Evolutionary conservation across 2,797 vertebrate genomes (phyloP).

Genomic region (Potorous gilbertii): DNA sequence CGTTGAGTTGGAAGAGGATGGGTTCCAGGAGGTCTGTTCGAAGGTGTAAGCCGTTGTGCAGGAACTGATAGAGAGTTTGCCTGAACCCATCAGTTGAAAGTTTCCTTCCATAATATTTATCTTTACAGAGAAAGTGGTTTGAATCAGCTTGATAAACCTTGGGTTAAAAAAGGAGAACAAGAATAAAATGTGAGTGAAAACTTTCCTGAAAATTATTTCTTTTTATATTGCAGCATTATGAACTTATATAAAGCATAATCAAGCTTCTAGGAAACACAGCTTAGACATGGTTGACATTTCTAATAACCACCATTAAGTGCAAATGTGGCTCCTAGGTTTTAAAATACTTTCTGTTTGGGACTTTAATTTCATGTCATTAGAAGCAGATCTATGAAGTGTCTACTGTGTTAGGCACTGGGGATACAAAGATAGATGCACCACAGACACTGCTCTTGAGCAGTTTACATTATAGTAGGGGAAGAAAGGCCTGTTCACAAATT

Average conservation of each 20-base stretch:
- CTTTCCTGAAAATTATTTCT: neutral
- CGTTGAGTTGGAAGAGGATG: slow-evolving; percentile 79
- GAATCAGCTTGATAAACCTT: slow-evolving; percentile 85
- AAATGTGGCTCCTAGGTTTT: neutral
- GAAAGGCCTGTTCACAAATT: neutral
- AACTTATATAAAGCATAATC: neutral
- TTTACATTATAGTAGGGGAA: neutral
- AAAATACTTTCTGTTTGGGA: slow-evolving; percentile 21
- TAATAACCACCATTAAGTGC: neutral
- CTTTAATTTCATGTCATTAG: slow-evolving; percentile 1
- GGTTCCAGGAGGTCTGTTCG: slow-evolving; percentile 82
- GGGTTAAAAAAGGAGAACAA: slow-evolving; percentile 41
- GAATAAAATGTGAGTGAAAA: slow-evolving; percentile 38
- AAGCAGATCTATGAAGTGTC: neutral
- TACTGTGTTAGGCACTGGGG: neutral
- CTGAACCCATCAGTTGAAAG: slow-evolving; percentile 83
- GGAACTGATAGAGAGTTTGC: slow-evolving; percentile 84
- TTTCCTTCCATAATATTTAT: slow-evolving; percentile 86
- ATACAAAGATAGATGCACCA: neutral
- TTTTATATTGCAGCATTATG: neutral
- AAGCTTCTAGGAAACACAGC: neutral
- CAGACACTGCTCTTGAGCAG: neutral
- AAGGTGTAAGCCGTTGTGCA: slow-evolving; percentile 80
- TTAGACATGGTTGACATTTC: neutral
- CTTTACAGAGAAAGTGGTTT: slow-evolving; percentile 86